These are phyloP conservation scores for Actinia equina DNA, from an alignment of 64 coral and sea anemone genomes.

Conservation along the genomic window DNA sequence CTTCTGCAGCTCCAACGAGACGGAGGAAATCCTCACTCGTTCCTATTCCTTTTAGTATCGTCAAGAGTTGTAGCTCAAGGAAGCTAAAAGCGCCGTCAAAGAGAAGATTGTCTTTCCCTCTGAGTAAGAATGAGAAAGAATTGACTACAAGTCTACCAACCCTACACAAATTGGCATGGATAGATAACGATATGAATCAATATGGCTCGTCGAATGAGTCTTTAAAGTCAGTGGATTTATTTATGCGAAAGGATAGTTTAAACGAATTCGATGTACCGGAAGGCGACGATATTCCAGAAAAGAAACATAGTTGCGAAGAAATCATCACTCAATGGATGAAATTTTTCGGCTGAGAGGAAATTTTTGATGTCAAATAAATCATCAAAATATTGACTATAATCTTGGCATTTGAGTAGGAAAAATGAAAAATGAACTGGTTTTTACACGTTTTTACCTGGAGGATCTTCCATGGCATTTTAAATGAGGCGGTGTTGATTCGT, in stretches of 20 bases:
- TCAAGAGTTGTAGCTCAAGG: background rate
- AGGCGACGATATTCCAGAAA: background rate
- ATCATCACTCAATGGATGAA: slow-evolving; percentile 36
- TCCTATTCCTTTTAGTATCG: slow-evolving; percentile 8
- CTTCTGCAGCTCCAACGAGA: background rate
- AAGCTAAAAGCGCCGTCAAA: background rate
- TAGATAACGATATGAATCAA: background rate
- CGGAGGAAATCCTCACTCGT: slow-evolving; percentile 25
- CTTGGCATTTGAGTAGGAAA: background rate
- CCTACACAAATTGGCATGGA: background rate
- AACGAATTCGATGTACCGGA: background rate
- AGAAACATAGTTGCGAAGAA: slow-evolving; percentile 4
- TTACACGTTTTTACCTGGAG: background rate
- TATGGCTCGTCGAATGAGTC: background rate
- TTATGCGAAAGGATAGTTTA: background rate
- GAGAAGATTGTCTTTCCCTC: slow-evolving; percentile 8
- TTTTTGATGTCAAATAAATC: background rate
- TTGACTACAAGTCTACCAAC: background rate
- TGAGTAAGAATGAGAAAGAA: background rate
- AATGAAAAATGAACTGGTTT: background rate
- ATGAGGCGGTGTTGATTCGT: background rate
- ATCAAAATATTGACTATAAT: no score
- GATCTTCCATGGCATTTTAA: background rate
- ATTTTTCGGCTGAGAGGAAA: slow-evolving; percentile 14
- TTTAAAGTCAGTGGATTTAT: background rate